Percentiles rank a stretch among this genome's conserved stretches.
Evolutionary conservation across 2,888 invertebrate species (phyloP).

Genomic region (Erpobdella octoculata): DNA sequence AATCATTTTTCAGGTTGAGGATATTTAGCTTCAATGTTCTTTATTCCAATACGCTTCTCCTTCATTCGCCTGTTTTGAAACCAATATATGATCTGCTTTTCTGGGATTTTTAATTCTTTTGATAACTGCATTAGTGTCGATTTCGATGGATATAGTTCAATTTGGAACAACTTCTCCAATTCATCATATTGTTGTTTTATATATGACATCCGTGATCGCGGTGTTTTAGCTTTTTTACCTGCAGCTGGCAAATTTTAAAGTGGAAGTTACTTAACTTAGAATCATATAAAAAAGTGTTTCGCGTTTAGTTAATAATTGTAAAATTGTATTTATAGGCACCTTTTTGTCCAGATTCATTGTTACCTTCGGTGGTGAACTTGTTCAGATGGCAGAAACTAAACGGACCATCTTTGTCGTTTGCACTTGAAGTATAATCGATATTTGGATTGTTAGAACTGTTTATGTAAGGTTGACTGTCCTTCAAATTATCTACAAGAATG

Average conservation of each 20-base stretch:
- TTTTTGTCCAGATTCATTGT: no score
- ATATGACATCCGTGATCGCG: neutral
- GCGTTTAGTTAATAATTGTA: no score
- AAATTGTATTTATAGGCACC: no score
- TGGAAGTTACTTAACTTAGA: neutral
- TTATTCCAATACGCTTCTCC: neutral
- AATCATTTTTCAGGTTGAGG: no score
- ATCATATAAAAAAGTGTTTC: no score
- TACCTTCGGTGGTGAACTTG: no score
- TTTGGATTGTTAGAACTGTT: no score
- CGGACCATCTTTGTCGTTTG: no score
- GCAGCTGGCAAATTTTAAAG: neutral
- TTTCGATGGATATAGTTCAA: neutral
- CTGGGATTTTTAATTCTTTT: neutral
- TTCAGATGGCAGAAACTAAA: no score
- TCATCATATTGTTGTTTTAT: neutral
- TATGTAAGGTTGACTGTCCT: no score
- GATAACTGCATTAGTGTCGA: neutral
- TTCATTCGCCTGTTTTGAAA: constrained; percentile 2
- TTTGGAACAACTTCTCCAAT: constrained; percentile 1
- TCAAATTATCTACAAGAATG: no score
- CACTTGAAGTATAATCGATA: no score
- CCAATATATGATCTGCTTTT: neutral
- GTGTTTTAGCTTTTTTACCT: neutral
- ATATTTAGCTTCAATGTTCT: neutral